Conservation (phyloP, 2,797 vertebrate genomes). For the Orientallactaga sibirica region DNA sequence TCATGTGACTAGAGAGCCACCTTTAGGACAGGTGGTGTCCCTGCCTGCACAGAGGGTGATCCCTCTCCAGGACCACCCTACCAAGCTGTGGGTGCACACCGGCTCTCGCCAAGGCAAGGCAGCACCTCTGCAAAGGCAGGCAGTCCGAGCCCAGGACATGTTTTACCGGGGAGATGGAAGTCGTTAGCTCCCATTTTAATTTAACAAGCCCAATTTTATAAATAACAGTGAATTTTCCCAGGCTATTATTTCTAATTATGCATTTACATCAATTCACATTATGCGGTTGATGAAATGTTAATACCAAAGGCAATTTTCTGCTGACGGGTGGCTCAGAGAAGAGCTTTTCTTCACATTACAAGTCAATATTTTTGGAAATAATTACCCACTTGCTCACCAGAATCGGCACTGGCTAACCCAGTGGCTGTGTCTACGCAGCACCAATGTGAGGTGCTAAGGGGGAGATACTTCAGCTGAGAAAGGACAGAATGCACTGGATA, state of each 20-base stretch:
- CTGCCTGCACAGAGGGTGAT: slow-evolving; percentile 73
- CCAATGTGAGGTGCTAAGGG: background rate
- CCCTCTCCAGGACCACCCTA: slow-evolving; percentile 68
- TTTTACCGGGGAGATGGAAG: slow-evolving; percentile 69
- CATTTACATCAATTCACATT: slow-evolving; percentile 82
- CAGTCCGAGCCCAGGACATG: slow-evolving; percentile 54
- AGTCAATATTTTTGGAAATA: slow-evolving; percentile 76
- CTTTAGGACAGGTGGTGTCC: slow-evolving; percentile 84
- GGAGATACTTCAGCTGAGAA: background rate
- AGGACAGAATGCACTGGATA: rapidly evolving
- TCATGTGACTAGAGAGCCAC: slow-evolving; percentile 72
- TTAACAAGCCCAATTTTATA: slow-evolving; percentile 84
- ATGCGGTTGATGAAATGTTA: slow-evolving; percentile 83
- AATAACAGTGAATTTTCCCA: slow-evolving; percentile 81
- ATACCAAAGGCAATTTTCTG: slow-evolving; percentile 78
- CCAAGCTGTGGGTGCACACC: background rate
- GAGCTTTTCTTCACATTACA: slow-evolving; percentile 67
- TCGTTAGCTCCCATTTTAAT: slow-evolving; percentile 82
- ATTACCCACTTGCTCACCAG: slow-evolving; percentile 69
- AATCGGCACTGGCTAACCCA: slow-evolving; percentile 46
- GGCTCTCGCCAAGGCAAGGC: background rate
- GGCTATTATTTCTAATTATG: slow-evolving; percentile 84
- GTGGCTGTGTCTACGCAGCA: background rate
- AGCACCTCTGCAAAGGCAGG: background rate
- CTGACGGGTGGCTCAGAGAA: slow-evolving; percentile 70